Evolutionary conservation across 2,113 vertebrate species (phyloP).

Genomic region (Sphaerodactylus townsendi): DNA sequence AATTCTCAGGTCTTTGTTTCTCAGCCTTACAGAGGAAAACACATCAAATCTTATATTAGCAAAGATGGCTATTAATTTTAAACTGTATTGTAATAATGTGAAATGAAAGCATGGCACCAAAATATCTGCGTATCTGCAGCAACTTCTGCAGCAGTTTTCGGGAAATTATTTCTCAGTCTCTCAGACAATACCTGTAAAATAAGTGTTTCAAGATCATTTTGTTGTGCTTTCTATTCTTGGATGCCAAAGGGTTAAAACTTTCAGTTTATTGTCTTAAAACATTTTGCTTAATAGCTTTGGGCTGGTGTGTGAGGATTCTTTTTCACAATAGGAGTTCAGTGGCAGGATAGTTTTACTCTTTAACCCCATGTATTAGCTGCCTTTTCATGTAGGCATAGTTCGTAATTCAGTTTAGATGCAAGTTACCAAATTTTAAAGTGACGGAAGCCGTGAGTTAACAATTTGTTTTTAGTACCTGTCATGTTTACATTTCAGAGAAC

Average conservation of each 20-base stretch:
- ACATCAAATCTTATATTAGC: background rate
- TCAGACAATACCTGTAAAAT: constrained; percentile 39
- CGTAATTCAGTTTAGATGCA: constrained; percentile 80
- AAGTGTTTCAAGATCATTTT: constrained; percentile 59
- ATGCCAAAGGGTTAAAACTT: constrained; percentile 83
- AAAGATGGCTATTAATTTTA: background rate
- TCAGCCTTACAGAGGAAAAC: background rate
- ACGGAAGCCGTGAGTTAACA: constrained; percentile 80
- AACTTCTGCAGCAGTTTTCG: constrained; percentile 37
- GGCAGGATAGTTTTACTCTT: constrained; percentile 69
- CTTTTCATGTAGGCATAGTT: constrained; percentile 80
- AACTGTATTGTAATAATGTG: constrained; percentile 26
- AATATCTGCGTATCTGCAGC: constrained; percentile 58
- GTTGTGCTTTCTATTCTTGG: constrained; percentile 65
- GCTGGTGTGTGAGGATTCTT: constrained; percentile 67
- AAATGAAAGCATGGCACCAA: constrained; percentile 82
- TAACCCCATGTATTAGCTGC: constrained; percentile 80
- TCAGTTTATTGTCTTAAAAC: constrained; percentile 51
- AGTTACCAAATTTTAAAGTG: constrained; percentile 81
- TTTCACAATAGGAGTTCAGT: constrained; percentile 70
- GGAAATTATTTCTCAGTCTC: background rate
- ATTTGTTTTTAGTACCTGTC: constrained; percentile 77
- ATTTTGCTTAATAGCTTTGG: constrained; percentile 66
- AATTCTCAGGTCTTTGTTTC: background rate
- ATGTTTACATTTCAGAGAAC: constrained; percentile 71